These are phyloP conservation scores for Lepilemur ruficaudatus DNA, from an alignment of 2,797 vertebrate genomes.

Conservation along the genomic window DNA sequence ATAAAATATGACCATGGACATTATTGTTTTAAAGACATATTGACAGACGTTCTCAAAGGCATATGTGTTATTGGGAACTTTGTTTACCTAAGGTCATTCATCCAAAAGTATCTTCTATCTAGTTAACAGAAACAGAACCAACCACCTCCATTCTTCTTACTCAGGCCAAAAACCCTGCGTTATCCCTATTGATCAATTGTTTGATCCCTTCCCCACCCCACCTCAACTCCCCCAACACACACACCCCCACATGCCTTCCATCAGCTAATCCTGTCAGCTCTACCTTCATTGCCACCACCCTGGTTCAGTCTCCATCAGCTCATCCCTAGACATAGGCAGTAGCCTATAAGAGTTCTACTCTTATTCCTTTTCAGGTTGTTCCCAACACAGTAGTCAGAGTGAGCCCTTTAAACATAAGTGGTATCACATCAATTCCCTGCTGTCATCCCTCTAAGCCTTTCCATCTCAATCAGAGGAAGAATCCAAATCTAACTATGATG, in stretches of 20 bases:
- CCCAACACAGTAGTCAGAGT: not conserved
- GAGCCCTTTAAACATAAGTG: not conserved
- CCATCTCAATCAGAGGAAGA: not conserved
- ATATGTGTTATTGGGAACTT: conserved; percentile 61
- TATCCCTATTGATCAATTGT: not conserved
- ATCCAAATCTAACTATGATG: not conserved
- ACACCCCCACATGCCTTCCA: not conserved
- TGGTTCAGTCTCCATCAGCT: not conserved
- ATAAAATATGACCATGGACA: conserved; percentile 80
- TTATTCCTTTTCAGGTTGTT: not conserved
- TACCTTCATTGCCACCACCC: not conserved
- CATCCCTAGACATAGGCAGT: not conserved
- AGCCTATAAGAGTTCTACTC: not conserved
- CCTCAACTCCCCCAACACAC: too few relatives aligned
- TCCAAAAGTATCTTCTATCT: conserved; percentile 17
- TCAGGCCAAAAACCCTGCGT: not conserved
- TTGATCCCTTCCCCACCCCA: not conserved
- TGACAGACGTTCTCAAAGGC: conserved; percentile 73
- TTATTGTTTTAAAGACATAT: conserved; percentile 79
- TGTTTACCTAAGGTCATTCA: conserved; percentile 64
- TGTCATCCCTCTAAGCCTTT: not conserved
- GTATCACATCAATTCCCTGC: not conserved
- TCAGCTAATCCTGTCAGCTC: not conserved
- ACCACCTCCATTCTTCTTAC: not conserved
- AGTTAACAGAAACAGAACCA: conserved; percentile 37